Base-by-base conservation (phyloP, 2,888 invertebrate genomes). In the Patella ulyssiponensis region DNA sequence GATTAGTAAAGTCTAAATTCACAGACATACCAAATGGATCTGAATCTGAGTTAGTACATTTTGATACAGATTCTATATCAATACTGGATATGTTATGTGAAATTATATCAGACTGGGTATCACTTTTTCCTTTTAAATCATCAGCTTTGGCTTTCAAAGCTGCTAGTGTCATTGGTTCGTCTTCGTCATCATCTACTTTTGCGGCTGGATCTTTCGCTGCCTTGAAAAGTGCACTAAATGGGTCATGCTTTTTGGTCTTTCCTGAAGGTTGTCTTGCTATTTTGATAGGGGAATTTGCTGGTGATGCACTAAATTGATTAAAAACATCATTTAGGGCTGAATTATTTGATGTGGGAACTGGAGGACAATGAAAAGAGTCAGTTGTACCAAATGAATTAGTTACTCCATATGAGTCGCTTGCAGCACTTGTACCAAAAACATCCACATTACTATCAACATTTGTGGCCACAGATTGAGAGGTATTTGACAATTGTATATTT, bases 1-100 rank as follows among this genome's bases (percentile, higher is more conserved):
- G 78, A 73, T 81, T 77, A 23, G 76, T 64, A 20, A 69, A 69
- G 72, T 78, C 74, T 23, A 76, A 33, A 56, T 73, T 71, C 15
- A 58, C 58, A 15, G 20, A 20, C 2, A 23, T 23, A 64, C 64
- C 23, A 64, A 64, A 64, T 12, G 64, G 64, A 64, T 64, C 64
- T 23, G 64, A 64, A 64, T 64, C 23, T 64, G 23, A 64, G 23
- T 23, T 64, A 23, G 20, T 64, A 23, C 20, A 23, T 64, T 64
- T 23, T 64, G 64, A 64, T 23, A 64, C 64, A 23, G 64, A 64
- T 64, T 64, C 64, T 12, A 64, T 64, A 23, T 64, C 64, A 64
- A 64, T 64, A 64, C 64, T 64, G 14, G 64, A 64, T 0, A 64
- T 64, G 23, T 64, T 64, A 23, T 64, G 20, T 3, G 64, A 64